Conservation (phyloP, 2,113 vertebrate genomes). For the Cyrtonyx montezumae region DNA sequence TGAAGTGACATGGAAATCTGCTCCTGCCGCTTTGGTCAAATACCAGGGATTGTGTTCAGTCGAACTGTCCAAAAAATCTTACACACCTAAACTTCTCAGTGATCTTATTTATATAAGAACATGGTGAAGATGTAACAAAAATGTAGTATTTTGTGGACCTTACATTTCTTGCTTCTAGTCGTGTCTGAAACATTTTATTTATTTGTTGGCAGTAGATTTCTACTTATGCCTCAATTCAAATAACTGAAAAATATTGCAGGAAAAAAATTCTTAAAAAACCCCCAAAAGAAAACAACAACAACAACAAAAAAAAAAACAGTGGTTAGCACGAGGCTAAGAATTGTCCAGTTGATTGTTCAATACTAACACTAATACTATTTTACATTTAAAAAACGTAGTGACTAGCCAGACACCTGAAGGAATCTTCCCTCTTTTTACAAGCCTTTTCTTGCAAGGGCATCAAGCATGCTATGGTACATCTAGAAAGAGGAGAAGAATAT, state of each 20-base stretch:
- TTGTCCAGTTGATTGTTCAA: background rate
- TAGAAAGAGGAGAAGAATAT: background rate
- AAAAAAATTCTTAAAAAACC: background rate
- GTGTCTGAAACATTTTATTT: background rate
- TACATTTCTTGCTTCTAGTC: background rate
- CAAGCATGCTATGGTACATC: background rate
- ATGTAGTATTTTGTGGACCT: background rate
- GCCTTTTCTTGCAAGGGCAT: background rate
- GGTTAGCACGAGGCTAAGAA: background rate
- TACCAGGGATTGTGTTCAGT: background rate
- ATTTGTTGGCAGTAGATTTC: background rate
- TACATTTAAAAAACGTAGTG: background rate
- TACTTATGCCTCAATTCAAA: background rate
- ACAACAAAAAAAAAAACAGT: background rate
- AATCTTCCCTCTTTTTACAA: background rate
- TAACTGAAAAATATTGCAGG: background rate
- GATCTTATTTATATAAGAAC: background rate
- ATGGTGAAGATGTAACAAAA: background rate
- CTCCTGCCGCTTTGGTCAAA: background rate
- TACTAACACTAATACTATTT: background rate
- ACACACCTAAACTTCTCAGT: background rate
- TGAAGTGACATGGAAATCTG: background rate
- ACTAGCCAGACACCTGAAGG: background rate
- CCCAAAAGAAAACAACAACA: too few species aligned
- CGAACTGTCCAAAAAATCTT: background rate